Percentiles rank a stretch among this genome's conserved stretches.
Evolutionary conservation across 2,797 vertebrate genomes (phyloP).

Genomic region (Ataeniobius toweri): DNA sequence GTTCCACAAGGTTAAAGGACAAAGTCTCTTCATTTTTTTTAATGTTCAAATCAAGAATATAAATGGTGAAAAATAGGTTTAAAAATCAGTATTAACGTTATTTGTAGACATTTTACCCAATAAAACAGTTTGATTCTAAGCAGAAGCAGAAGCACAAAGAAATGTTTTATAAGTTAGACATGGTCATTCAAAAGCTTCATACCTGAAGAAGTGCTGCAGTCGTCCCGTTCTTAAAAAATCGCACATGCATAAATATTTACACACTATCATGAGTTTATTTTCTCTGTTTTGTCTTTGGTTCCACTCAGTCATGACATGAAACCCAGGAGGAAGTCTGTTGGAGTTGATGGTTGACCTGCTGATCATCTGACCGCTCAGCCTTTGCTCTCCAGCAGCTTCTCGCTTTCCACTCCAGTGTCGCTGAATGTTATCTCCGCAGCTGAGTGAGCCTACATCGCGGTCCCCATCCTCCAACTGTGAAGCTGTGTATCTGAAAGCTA

Average conservation of each 20-base stretch:
- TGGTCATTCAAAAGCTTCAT: background rate
- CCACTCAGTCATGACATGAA: background rate
- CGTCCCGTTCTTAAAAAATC: background rate
- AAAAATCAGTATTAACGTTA: background rate
- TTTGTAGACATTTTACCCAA: background rate
- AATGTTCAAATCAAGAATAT: too few relatives aligned
- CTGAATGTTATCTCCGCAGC: conserved; percentile 66
- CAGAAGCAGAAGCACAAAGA: background rate
- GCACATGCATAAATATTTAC: background rate
- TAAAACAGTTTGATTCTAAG: background rate
- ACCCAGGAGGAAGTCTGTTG: background rate
- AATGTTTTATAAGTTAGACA: background rate
- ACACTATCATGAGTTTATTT: background rate
- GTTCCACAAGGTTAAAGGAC: background rate
- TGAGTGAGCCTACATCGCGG: conserved; percentile 39
- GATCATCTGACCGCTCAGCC: background rate
- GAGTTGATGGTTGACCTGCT: background rate
- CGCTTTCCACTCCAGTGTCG: conserved; percentile 25
- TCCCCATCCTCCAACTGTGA: conserved; percentile 41
- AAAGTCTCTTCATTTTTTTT: background rate
- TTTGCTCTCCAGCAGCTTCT: conserved; percentile 10
- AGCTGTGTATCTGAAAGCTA: conserved; percentile 18
- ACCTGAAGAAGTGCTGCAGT: background rate
- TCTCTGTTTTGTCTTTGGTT: background rate
- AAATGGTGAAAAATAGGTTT: too few relatives aligned